Evolutionary conservation across 2,797 vertebrate species (phyloP).

Genomic region (Miichthys miiuy): DNA sequence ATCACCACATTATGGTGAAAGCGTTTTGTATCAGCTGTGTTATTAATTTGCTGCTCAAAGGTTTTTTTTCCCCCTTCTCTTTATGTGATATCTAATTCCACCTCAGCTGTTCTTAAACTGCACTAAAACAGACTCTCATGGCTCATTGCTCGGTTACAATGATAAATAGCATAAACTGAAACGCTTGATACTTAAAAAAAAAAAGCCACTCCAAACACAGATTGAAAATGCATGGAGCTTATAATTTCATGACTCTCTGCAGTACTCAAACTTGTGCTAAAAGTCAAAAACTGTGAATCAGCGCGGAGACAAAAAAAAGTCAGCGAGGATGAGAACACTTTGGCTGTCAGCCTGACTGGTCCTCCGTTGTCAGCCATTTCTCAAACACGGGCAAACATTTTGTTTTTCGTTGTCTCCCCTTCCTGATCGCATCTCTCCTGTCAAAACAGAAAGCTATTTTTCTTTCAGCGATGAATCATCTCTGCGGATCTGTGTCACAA

Average conservation of each 20-base stretch:
- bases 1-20: slow-evolving; percentile 5
- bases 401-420: slow-evolving; percentile 58
- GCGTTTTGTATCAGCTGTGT: slow-evolving; percentile 13
- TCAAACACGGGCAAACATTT: slow-evolving; percentile 67
- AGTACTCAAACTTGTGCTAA: slow-evolving; percentile 29
- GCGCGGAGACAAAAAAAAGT: slow-evolving; percentile 15
- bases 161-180: slow-evolving; percentile 54
- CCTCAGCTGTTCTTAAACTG: slow-evolving; percentile 50
- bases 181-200: slow-evolving; percentile 40
- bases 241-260: slow-evolving; percentile 23
- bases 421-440: slow-evolving; percentile 60
- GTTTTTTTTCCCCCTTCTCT: not conserved
- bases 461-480: slow-evolving; percentile 69
- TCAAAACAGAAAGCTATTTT: slow-evolving; percentile 65
- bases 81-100: slow-evolving; percentile 33
- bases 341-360: slow-evolving; percentile 68
- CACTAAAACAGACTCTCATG: slow-evolving; percentile 41
- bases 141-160: slow-evolving; percentile 60
- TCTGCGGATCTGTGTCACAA: slow-evolving; percentile 62
- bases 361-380: slow-evolving; percentile 64
- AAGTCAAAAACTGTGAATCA: slow-evolving; percentile 47
- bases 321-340: slow-evolving; percentile 26
- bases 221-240: slow-evolving; percentile 23
- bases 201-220: slow-evolving; percentile 50
- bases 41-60: slow-evolving; percentile 23